Conservation (phyloP, 2,113 vertebrate genomes). For the Salvator merianae region DNA sequence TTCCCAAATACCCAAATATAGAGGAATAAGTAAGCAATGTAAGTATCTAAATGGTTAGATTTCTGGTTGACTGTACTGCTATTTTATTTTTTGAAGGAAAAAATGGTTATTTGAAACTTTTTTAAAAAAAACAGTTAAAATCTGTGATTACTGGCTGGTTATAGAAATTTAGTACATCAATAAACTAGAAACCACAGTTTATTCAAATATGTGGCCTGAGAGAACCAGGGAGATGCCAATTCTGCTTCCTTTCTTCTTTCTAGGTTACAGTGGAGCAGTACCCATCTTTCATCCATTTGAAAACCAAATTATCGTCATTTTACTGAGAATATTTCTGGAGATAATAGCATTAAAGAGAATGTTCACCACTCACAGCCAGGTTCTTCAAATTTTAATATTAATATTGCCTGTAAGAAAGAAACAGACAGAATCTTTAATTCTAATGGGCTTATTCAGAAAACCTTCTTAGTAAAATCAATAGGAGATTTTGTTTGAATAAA, state of each 20-base stretch:
- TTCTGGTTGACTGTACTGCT: too few species aligned
- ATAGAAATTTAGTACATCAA: background rate
- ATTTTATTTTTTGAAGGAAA: too few species aligned
- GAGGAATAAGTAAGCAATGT: too few species aligned
- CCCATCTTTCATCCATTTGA: background rate
- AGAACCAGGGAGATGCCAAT: background rate
- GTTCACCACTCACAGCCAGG: background rate
- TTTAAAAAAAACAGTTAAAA: too few species aligned
- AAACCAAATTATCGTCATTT: conserved; percentile 17
- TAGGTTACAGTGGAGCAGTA: background rate
- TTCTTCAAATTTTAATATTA: background rate
- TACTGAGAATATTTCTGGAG: conserved; percentile 20
- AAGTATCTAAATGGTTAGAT: too few species aligned
- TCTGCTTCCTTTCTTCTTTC: background rate
- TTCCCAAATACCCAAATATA: too few species aligned
- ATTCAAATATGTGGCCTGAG: background rate
- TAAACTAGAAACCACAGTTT: background rate
- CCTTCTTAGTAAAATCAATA: background rate
- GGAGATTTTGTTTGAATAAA: background rate
- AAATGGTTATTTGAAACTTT: too few species aligned
- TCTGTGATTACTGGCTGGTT: too few species aligned
- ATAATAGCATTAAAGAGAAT: conserved; percentile 12
- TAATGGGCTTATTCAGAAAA: background rate
- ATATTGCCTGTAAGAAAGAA: conserved; percentile 11
- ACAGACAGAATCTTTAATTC: conserved; percentile 20